Conservation (phyloP, 2,888 invertebrate genomes). For the Epinotia demarniana region DNA sequence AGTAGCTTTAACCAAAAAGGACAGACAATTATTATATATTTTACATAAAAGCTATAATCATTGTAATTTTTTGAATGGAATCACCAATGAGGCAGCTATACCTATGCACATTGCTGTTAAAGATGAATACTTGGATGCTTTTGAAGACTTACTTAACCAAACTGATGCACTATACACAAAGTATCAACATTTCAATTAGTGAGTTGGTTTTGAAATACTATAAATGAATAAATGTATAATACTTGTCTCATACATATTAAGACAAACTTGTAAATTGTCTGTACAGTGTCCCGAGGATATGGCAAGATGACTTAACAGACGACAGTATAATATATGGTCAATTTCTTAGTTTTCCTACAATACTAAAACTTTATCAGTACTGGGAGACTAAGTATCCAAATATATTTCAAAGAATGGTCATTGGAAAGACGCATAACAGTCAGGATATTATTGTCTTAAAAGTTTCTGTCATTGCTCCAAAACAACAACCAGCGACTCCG, state of each 20-base stretch:
- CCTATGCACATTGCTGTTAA: conserved; percentile 68
- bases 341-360: conserved; percentile 15
- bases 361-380: conserved; percentile 9
- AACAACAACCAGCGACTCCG: conserved; percentile 51
- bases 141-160: conserved; percentile 58
- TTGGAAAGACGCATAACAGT: conserved; percentile 65
- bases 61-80: conserved; percentile 65
- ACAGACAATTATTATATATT: conserved; percentile 63
- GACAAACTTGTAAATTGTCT: neutral
- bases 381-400: conserved; percentile 34
- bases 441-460: conserved; percentile 66
- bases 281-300: neutral
- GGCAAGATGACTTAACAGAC: neutral
- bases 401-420: conserved; percentile 56
- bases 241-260: neutral
- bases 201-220: neutral
- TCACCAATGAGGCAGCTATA: conserved; percentile 72
- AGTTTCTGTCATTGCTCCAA: conserved; percentile 52
- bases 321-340: neutral
- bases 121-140: conserved; percentile 50
- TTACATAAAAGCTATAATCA: conserved; percentile 55
- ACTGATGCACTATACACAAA: conserved; percentile 20
- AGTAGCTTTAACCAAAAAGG: conserved; percentile 67
- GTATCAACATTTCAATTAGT: conserved; percentile 6
- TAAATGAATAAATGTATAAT: neutral